Percentiles rank a stretch among this genome's conserved stretches.
phyloP scores from a whole-genome alignment of 2,888 invertebrate species.

The Cryptocheilus praepositus region DNA sequence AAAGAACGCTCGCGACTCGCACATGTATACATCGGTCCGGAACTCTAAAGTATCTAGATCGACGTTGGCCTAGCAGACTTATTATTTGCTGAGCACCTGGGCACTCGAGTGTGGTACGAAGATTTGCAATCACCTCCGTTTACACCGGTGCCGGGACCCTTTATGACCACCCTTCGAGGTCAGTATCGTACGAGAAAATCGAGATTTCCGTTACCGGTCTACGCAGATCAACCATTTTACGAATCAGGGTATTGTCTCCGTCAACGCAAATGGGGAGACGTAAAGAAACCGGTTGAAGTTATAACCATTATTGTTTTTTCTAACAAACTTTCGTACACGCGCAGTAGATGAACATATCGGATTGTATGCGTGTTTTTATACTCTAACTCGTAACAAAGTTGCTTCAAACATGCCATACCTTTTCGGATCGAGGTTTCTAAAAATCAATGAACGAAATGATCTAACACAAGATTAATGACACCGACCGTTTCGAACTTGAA shows the following conservation, averaged over 20 bases:
- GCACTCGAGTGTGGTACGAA: constrained; percentile 63
- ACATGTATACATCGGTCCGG: constrained; percentile 36
- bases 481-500: too few relatives aligned
- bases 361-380: too few relatives aligned
- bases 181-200: constrained; percentile 45
- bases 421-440: constrained; percentile 39
- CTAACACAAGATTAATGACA: too few relatives aligned
- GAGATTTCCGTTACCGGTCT: constrained; percentile 60
- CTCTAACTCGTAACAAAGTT: too few relatives aligned
- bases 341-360: too few relatives aligned
- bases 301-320: too few relatives aligned
- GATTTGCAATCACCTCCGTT: constrained; percentile 67
- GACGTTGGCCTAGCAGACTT: constrained; percentile 38
- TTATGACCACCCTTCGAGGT: constrained; percentile 48
- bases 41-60: constrained; percentile 61
- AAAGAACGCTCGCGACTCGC: constrained; percentile 27
- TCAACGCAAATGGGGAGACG: too few relatives aligned
- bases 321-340: too few relatives aligned
- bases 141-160: constrained; percentile 48
- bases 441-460: constrained; percentile 29
- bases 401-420: too few relatives aligned
- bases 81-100: constrained; percentile 66
- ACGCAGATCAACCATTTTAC: constrained; percentile 8
- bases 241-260: too few relatives aligned
- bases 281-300: too few relatives aligned